phyloP scores from a whole-genome alignment of 2,797 vertebrate genomes.

The Characodon lateralis region DNA sequence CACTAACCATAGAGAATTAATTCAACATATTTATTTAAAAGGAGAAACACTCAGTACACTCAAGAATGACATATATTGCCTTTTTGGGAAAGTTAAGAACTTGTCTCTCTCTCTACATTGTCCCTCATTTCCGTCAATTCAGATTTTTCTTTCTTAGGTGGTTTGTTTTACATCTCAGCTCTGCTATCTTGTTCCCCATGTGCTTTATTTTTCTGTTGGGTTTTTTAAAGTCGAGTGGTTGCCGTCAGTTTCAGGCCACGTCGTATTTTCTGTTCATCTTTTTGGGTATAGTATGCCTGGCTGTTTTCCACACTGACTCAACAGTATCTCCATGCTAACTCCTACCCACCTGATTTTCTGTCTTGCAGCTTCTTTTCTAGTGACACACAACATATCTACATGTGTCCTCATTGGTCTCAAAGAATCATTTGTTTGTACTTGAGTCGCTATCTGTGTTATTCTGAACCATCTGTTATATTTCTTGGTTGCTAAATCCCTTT shows the following conservation, averaged over 20 bases:
- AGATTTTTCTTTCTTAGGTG: conserved; percentile 18
- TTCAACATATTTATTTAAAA: conserved; percentile 83
- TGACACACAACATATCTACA: conserved; percentile 19
- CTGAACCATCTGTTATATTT: conserved; percentile 41
- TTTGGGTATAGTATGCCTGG: conserved; percentile 3
- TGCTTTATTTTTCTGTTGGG: not conserved
- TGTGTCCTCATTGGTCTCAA: conserved; percentile 35
- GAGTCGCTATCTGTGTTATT: conserved; percentile 46
- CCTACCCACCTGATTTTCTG: conserved; percentile 14
- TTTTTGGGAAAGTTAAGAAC: conserved; percentile 77
- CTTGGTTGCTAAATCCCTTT: conserved; percentile 44
- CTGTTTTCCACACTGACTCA: conserved; percentile 20
- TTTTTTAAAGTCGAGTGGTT: conserved; percentile 23
- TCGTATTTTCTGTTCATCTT: conserved; percentile 16
- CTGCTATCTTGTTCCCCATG: not conserved
- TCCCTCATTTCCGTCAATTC: conserved; percentile 29
- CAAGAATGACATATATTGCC: conserved; percentile 88
- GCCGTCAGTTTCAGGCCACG: conserved; percentile 14
- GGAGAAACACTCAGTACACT: conserved; percentile 74
- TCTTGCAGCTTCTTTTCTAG: conserved; percentile 9
- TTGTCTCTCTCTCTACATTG: conserved; percentile 57
- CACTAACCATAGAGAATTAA: conserved; percentile 68
- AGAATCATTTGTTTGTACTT: conserved; percentile 34
- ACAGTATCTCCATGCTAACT: conserved; percentile 31
- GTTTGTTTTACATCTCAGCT: conserved; percentile 8